Evolutionary conservation across 2,797 vertebrate species (phyloP), one percentile per base, ranked within the genome.

Genomic region (Chaetophractus vellerosus): DNA sequence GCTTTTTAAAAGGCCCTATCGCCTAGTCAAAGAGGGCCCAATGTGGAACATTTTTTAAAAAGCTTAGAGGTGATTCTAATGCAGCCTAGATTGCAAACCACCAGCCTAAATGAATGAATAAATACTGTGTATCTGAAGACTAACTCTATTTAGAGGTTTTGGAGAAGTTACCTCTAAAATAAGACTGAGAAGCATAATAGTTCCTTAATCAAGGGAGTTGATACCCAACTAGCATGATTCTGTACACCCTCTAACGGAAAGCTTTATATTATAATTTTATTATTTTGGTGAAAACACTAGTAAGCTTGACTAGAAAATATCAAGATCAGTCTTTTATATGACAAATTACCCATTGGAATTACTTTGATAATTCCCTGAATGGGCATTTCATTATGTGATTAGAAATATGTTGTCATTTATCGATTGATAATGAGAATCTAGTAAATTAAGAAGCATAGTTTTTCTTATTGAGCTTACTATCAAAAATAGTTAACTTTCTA

Each of bases 41-140:
- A 6, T 71, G 41, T 48, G 10, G 52, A 31, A 45, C 33, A 33
- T 28, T 57, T 85, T 66, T 28, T 69, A 78, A 59, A 78, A 59
- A 78, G 63, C 38, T 92, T 38, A 4, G 8, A 36, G 31, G 63
- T 69, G 61, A 92, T 55, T 92, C 69, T 87, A 87, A 81, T 63
- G 10, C 66, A 63, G 24, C 48, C 45, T 50, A n/a, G n/a, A 26
- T 74, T 74, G 41, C 24, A 36, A 74, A 64, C 52, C 66, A 36
- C 66, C 48, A 5, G 9, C 28, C 36, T 80, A 48, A 74, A 55
- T 64, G 45, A 72, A 48, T n/a, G 38, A n/a, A 38, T 33, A 55
- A 55, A 57, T 19, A 19, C 12, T n/a, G 36, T 52, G 23, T n/a
- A 38, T 59, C 52, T 9, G 11, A 88, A 31, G 52, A 18, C 14